phyloP scores from a whole-genome alignment of 2,113 vertebrate genomes.

The Nycticorax nycticorax region DNA sequence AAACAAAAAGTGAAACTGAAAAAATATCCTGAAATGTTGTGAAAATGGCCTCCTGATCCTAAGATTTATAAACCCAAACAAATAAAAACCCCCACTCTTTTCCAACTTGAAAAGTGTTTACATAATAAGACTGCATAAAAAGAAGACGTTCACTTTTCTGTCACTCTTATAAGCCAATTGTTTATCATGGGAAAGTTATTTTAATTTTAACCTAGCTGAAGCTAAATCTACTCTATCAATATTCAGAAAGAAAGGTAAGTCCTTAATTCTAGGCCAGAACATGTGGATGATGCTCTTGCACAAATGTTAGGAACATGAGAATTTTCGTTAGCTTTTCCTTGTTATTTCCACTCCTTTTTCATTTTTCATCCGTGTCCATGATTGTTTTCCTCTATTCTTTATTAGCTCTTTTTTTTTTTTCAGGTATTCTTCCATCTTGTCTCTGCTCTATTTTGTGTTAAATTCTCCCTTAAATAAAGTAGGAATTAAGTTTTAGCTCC shows the following conservation, averaged over 20 bases:
- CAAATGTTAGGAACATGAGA: background rate
- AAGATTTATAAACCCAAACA: background rate
- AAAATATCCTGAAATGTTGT: background rate
- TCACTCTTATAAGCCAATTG: background rate
- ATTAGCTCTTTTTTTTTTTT: background rate
- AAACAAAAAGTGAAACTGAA: background rate
- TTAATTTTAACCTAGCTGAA: background rate
- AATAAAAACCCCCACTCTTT: accelerated
- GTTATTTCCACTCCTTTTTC: background rate
- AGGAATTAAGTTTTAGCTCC: background rate
- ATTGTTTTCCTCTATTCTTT: background rate
- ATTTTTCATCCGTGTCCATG: background rate
- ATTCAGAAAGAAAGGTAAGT: background rate
- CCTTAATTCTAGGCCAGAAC: background rate
- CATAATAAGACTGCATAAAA: background rate
- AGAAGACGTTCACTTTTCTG: background rate
- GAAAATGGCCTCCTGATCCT: background rate
- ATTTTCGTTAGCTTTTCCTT: background rate
- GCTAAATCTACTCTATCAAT: background rate
- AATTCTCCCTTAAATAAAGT: background rate
- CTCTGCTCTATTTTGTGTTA: background rate
- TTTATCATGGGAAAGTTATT: background rate
- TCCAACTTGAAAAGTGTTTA: background rate
- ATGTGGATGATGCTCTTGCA: background rate
- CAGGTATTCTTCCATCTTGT: background rate